Base-by-base conservation (phyloP, 2,797 vertebrate genomes). In the Decapterus maruadsi region DNA sequence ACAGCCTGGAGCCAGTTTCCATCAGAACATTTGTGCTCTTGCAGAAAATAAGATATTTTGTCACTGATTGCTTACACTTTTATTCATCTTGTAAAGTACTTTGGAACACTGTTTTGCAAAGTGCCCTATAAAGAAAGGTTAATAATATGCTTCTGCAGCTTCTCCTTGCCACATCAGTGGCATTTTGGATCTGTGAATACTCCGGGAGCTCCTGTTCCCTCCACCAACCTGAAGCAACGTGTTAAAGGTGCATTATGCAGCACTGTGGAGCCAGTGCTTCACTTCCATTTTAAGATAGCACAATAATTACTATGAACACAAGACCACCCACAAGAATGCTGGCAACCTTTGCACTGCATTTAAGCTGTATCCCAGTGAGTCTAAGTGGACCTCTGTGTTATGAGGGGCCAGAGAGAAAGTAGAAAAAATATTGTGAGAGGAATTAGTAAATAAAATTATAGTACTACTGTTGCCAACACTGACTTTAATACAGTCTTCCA, bases 111-210 rank as follows among this genome's bases (percentile, higher is more conserved):
- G 59, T 72, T 75, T 68, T 62, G 20, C 19, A 60, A 73, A 58
- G 71, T 46, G 62, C 57, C 55, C 66, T 26, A 22, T 40, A 75
- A 58, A 62, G 56, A 78, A 84, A 76, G 75, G 73, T 74, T 85
- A 80, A 84, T 80, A 67, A 68, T 77, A 71, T 71, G 70, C 79
- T 64, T 55, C 40, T 76, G 29, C 19, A 54, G 36, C 8, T 72
- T 70, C 51, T 62, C 72, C 26, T 26, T 68, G 66, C 31, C 53
- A 62, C 63, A 48, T 57, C 17, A 2, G 62, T 76, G 65, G 62
- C 74, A 82, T 80, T 82, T 75, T 36, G 38, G 55, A 22, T 59
- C 56, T 70, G 57, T 22, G 38, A 66, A 51, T 54, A 53, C 38
- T 20, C 6, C 34, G 36, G 4, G 43, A 71, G 14, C 43, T 56